A percentile compares a stretch with the other conserved stretches of the same genome.
Conservation (phyloP, 2,113 vertebrate species). For the Puffinus mauretanicus region DNA sequence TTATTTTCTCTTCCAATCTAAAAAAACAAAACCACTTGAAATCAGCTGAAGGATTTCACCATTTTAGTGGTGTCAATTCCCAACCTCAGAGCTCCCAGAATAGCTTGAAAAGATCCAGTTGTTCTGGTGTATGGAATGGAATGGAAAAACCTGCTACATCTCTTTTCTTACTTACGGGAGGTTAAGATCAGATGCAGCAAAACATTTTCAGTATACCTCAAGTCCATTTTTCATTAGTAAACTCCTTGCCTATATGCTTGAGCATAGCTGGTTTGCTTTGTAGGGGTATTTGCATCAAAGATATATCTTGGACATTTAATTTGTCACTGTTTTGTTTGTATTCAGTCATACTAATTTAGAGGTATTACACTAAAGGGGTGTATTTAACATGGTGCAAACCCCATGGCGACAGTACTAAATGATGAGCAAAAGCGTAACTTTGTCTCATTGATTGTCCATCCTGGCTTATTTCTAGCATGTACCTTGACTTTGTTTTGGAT, state of each 20-base stretch:
- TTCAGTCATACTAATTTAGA: background rate
- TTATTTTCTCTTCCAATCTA: background rate
- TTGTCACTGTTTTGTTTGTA: background rate
- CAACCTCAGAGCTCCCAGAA: background rate
- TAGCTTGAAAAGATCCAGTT: background rate
- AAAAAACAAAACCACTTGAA: background rate
- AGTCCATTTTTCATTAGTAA: background rate
- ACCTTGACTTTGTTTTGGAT: background rate
- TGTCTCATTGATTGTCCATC: background rate
- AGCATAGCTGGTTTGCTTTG: background rate
- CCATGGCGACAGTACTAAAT: background rate
- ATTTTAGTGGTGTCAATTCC: background rate
- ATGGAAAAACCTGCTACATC: background rate
- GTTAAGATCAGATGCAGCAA: background rate
- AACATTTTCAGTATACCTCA: background rate
- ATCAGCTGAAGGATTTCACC: background rate
- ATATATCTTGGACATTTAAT: background rate
- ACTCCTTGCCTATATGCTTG: background rate
- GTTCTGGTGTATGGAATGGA: background rate
- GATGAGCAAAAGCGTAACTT: background rate
- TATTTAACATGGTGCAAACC: background rate
- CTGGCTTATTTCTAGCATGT: background rate
- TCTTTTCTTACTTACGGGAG: background rate
- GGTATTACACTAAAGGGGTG: background rate
- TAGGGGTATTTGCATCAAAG: background rate